Base-by-base conservation (phyloP, 2,888 invertebrate species). In the Sisyra nigra region DNA sequence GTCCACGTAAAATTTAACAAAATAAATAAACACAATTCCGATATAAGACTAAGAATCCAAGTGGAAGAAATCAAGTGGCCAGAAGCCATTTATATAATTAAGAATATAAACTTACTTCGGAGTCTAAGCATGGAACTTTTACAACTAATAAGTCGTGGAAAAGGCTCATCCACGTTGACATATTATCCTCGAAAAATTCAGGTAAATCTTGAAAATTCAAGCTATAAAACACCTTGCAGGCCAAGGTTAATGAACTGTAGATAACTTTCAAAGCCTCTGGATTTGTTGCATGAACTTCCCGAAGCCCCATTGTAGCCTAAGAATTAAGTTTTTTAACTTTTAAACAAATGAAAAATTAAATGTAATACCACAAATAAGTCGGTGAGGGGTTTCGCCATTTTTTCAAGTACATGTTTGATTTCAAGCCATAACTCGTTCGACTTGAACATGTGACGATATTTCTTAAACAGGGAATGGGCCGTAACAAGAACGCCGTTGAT, bases 121-220 rank as follows among this genome's bases (percentile, higher is more conserved):
- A 80, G 54, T 80, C 76, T 46, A 94, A 66, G 19, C 76, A 67
- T 2, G 80, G 76, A 32, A 89, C 84, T 60, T 92, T 80, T 0
- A 71, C 69, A 45, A 76, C 81, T 30, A 98, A 68, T 29, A 98
- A 67, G 24, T 74, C 74, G 41, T 89, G 77, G 52, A 97, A 85
- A 54, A 89, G 78, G 0, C 76, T 74, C 94, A 98, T 97, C 97
- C 98, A 98, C 1, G 72, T 73, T 15, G 70, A 69, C 83, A 98
- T 93, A 60, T 96, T 93, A 59, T 99, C 97, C 63, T 98, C 98
- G 60, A 98, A 99, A 67, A 89, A 96, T 66, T 98, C 98, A 0
- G 98, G 98, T 51, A 98, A 66, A 63, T 98, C 98, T 71, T 98
- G 98, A 50, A 81, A 88, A 63, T 97, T 98, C 14, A 98, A 72